phyloP scores from a whole-genome alignment of 1,140 invertebrate genomes.

The Bombus affinis region DNA sequence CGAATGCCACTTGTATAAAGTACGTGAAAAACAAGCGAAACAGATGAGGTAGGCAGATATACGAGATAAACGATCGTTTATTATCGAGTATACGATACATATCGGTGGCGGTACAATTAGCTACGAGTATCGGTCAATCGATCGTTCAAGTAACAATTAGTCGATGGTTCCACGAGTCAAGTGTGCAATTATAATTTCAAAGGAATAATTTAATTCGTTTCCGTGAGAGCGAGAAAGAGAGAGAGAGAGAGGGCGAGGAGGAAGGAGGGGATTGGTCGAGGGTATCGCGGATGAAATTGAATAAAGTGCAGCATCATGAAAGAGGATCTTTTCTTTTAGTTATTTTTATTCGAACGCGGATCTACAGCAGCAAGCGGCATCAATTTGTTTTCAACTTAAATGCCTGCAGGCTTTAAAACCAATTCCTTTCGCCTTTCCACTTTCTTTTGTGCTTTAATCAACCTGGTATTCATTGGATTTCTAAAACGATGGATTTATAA shows the following conservation, averaged over 20 bases:
- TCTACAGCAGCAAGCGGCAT: background rate
- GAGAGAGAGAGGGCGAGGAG: too few relatives aligned
- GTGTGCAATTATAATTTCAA: conserved; percentile 47
- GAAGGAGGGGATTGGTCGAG: background rate
- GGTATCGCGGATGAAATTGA: conserved; percentile 36
- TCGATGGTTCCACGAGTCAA: conserved; percentile 6
- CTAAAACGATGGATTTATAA: background rate
- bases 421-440: background rate
- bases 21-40: background rate
- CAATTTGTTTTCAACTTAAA: conserved; percentile 37
- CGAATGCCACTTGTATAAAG: background rate
- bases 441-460: background rate
- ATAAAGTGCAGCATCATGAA: conserved; percentile 36
- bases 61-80: conserved; percentile 24
- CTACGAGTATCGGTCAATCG: conserved; percentile 17
- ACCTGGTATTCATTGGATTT: background rate
- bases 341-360: conserved; percentile 35
- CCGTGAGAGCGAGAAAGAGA: too few relatives aligned
- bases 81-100: conserved; percentile 8
- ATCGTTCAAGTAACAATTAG: conserved; percentile 40
- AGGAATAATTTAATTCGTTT: conserved; percentile 45
- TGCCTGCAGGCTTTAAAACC: background rate
- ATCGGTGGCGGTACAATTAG: conserved; percentile 14
- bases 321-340: conserved; percentile 1
- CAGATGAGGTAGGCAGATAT: background rate